phyloP scores from a whole-genome alignment of 53 echinoderm and acorn worm genomes.

The Holothuria leucospilota region DNA sequence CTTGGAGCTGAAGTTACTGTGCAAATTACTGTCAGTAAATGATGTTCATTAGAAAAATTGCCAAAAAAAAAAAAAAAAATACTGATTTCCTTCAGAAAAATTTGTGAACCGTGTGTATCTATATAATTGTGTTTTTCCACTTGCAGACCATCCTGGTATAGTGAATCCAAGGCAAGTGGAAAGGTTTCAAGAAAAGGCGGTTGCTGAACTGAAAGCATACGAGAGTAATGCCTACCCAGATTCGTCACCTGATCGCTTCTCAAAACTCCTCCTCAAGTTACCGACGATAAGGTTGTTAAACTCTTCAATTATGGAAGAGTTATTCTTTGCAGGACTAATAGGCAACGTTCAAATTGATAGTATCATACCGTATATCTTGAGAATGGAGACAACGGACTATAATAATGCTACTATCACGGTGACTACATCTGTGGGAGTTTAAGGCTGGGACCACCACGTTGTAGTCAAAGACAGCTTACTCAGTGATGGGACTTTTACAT shows the following conservation, averaged over 20 bases:
- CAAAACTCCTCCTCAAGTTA: constrained; percentile 86
- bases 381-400: constrained; percentile 99
- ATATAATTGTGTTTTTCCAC: too few species aligned
- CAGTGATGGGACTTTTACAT: too few species aligned
- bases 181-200: constrained; percentile 89
- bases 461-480: too few species aligned
- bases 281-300: constrained; percentile 91
- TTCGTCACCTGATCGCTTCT: constrained; percentile 78
- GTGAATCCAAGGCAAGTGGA: constrained; percentile 90
- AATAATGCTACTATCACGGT: constrained; percentile 94
- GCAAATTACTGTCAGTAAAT: too few species aligned
- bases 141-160: constrained; percentile 93
- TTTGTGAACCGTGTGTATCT: too few species aligned
- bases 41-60: too few species aligned
- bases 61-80: too few species aligned
- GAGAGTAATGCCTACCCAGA: constrained; percentile 81
- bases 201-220: constrained; percentile 86
- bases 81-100: too few species aligned
- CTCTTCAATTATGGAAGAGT: constrained; percentile 97
- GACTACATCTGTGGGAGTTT: constrained; percentile 61
- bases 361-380: constrained; percentile 97
- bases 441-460: constrained; percentile 31
- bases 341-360: constrained; percentile 99
- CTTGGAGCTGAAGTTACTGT: too few species aligned
- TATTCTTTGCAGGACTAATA: constrained; percentile 98